Base-by-base conservation (phyloP, 92 coral and sea anemone species). In the Ricordea florida region DNA sequence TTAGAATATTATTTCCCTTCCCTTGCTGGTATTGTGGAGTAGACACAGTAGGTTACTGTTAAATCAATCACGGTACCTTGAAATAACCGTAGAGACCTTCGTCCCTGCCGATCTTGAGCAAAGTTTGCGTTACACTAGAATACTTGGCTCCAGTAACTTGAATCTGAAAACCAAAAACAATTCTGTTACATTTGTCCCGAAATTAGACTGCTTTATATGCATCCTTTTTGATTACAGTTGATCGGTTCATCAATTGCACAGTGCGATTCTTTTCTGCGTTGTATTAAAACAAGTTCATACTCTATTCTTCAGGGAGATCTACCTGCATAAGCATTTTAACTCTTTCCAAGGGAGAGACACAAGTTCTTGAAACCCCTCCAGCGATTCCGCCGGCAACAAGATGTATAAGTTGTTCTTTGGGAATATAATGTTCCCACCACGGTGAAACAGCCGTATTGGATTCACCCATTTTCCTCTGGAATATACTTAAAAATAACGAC, bases 311-410 rank as follows among this genome's bases (percentile, higher is more conserved):
- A n/a, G n/a, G n/a, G n/a, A n/a, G n/a, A n/a, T n/a, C n/a, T 69
- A 89, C 94, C 75, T 89, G 94, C 35, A 89, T 30, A 32, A 89
- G 36, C 80, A 89, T 89, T 71, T 89, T 89, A 37, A 89, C 94
- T 68, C 94, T 81, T 80, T 89, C 94, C 67, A 89, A 68, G 2
- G 94, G 94, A 34, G 94, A 89, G 60, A 89, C 94, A 75, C 90
- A 89, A 4, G 94, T 89, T 60, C 94, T 84, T 2, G 90, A 85
- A 8, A 89, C 90, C 5, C 90, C 94, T 14, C 90, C 94, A 27
- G 94, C 90, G 3, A 89, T 30, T 48, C 94, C 94, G 27, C 94
- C 94, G 10, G 90, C 85, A 1, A 89, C 37, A 29, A 89, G 72
- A 46, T 89, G 94, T 35, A 84, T 62, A 38, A 86, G 37, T 24